phyloP scores from a whole-genome alignment of 2,113 vertebrate genomes.

The Limnothrissa miodon region DNA sequence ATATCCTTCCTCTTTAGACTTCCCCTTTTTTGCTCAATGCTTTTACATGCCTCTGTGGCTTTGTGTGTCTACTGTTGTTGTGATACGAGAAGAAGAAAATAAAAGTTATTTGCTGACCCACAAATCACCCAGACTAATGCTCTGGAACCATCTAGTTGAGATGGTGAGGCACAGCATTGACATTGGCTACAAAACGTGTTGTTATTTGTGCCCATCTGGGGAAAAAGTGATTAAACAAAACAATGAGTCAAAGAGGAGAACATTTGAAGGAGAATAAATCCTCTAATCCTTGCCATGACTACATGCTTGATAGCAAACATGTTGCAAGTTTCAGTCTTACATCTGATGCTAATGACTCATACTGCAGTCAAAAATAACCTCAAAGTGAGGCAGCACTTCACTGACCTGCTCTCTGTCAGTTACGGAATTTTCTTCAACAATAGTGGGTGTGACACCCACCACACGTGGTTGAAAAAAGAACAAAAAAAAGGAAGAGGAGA shows the following conservation, averaged over 20 bases:
- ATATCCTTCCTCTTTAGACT: constrained; percentile 35
- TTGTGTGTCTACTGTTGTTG: not conserved
- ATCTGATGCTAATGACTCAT: not conserved
- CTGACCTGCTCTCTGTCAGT: not conserved
- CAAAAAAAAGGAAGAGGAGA: not conserved
- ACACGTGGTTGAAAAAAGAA: not conserved
- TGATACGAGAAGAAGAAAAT: not conserved
- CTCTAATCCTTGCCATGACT: not conserved
- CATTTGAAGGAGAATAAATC: not conserved
- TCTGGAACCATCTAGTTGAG: not conserved
- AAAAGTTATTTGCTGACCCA: not conserved
- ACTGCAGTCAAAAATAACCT: not conserved
- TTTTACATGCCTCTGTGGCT: not conserved
- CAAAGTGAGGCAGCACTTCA: not conserved
- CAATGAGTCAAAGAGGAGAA: not conserved
- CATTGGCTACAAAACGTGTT: not conserved
- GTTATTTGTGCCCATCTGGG: not conserved
- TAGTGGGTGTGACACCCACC: constrained; percentile 26
- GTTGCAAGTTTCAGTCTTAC: not conserved
- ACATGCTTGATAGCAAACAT: not conserved
- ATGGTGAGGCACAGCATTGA: not conserved
- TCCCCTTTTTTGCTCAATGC: constrained; percentile 39
- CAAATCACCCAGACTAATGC: not conserved
- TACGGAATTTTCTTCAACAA: constrained; percentile 15
- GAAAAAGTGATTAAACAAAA: not conserved